A percentile compares a stretch with the other conserved stretches of the same genome.
Conservation (phyloP, 2,797 vertebrate genomes). For the Danio choprae region DNA sequence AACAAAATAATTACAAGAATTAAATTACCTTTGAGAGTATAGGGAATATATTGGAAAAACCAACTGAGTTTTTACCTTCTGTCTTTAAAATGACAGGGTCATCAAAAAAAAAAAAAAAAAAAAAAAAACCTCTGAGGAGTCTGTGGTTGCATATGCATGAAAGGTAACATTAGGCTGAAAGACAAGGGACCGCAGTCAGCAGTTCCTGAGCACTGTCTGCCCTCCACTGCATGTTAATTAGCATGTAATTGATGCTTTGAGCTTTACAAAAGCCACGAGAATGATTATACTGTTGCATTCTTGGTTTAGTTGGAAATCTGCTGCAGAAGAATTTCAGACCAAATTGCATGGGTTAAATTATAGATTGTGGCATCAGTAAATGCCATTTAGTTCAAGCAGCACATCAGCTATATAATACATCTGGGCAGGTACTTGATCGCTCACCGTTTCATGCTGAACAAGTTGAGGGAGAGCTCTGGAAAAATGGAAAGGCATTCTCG, state of each 20-base stretch:
- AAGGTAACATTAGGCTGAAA: conserved; percentile 42
- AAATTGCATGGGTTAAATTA: conserved; percentile 30
- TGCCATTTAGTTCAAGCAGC: not conserved
- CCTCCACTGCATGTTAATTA: conserved; percentile 47
- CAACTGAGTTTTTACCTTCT: not conserved
- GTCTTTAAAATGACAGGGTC: conserved; percentile 24
- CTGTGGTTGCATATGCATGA: conserved; percentile 42
- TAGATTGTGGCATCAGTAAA: conserved; percentile 10
- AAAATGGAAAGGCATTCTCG: not conserved
- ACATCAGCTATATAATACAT: not conserved
- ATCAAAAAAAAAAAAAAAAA: not conserved
- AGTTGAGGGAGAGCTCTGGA: not conserved
- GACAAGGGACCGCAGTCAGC: conserved; percentile 49
- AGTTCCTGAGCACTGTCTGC: conserved; percentile 29
- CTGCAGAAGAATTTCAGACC: not conserved
- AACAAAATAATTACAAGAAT: conserved; percentile 3
- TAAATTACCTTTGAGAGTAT: conserved; percentile 3
- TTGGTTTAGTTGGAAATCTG: conserved; percentile 20
- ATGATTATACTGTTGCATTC: conserved; percentile 27
- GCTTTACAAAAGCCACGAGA: conserved; percentile 16
- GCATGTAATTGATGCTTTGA: conserved; percentile 25
- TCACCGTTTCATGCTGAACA: not conserved
- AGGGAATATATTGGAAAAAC: not conserved
- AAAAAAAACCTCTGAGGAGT: conserved; percentile 21
- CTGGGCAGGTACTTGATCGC: not conserved